A percentile compares a stretch with the other conserved stretches of the same genome.
Evolutionary conservation across 1,140 invertebrate genomes (phyloP).

Genomic region (Bombus vancouverensis): DNA sequence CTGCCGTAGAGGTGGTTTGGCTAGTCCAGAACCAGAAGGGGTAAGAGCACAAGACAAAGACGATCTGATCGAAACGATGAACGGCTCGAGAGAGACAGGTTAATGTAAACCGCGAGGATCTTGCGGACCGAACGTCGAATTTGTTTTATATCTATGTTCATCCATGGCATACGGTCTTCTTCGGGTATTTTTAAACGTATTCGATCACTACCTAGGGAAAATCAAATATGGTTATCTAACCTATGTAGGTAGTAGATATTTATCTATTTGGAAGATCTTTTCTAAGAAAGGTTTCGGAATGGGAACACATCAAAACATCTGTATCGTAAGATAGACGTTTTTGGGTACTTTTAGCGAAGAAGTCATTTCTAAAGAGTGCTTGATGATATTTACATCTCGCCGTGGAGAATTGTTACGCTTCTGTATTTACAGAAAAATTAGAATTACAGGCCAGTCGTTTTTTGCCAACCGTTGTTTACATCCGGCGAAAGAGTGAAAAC

Average conservation of each 20-base stretch:
- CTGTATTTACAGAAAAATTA: background rate
- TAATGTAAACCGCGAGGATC: slow-evolving; percentile 21
- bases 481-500: background rate
- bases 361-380: too few relatives aligned
- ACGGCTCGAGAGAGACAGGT: slow-evolving; percentile 49
- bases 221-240: background rate
- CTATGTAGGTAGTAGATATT: background rate
- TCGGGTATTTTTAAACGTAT: background rate
- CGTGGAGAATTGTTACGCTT: too few relatives aligned
- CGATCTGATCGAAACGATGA: background rate
- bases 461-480: background rate
- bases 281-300: background rate
- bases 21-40: slow-evolving; percentile 36
- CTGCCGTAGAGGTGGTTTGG: slow-evolving; percentile 60
- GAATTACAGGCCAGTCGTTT: background rate
- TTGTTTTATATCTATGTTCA: slow-evolving; percentile 21
- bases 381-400: too few relatives aligned
- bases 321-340: too few relatives aligned
- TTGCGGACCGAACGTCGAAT: slow-evolving; percentile 34
- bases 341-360: too few relatives aligned
- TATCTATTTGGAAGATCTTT: background rate
- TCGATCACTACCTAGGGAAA: background rate
- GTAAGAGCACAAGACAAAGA: background rate
- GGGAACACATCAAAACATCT: too few relatives aligned
- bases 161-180: background rate